These are phyloP conservation scores for Morone saxatilis DNA, from an alignment of 2,113 vertebrate genomes.

Conservation along the genomic window DNA sequence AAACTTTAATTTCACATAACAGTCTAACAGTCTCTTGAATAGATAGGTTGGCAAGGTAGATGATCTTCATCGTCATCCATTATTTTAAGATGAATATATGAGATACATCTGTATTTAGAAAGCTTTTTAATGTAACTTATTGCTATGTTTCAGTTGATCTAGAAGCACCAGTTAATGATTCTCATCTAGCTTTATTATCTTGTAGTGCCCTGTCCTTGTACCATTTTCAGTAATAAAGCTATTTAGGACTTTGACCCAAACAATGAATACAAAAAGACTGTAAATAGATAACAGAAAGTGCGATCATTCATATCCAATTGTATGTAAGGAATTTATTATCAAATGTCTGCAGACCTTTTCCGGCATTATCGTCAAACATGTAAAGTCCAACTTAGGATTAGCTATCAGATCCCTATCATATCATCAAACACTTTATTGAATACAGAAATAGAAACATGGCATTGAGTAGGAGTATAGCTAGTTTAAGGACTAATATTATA, in stretches of 20 bases:
- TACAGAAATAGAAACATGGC: constrained; percentile 13
- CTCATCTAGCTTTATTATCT: constrained; percentile 40
- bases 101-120: background rate
- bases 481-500: background rate
- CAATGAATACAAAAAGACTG: constrained; percentile 16
- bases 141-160: background rate
- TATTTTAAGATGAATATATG: background rate
- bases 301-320: background rate
- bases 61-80: background rate
- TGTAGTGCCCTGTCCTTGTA: constrained; percentile 7
- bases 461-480: background rate
- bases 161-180: constrained; percentile 35
- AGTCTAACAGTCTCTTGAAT: too few species aligned
- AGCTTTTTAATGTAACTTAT: background rate
- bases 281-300: constrained; percentile 28
- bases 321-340: constrained; percentile 11
- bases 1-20: too few species aligned
- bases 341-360: background rate
- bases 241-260: constrained; percentile 59
- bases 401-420: background rate
- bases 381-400: background rate
- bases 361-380: background rate
- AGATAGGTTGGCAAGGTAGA: background rate
- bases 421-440: constrained; percentile 27
- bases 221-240: constrained; percentile 39